Evolutionary conservation across 2,888 invertebrate genomes (phyloP).

Genomic region (Cantharis rufa): DNA sequence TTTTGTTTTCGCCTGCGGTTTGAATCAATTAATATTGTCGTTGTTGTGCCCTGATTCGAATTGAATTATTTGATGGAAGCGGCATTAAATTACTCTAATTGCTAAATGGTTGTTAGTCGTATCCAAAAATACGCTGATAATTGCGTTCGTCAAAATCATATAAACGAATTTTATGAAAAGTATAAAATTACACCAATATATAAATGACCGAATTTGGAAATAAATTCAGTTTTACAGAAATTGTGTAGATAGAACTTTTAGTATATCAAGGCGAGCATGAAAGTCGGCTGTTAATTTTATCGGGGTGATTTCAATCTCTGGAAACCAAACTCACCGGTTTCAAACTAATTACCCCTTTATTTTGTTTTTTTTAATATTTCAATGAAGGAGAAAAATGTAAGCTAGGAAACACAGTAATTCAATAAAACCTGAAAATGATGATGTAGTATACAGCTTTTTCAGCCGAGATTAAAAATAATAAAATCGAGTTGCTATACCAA

Average conservation of each 20-base stretch:
- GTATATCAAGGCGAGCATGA: not conserved
- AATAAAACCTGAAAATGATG: not conserved
- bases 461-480: not conserved
- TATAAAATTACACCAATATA: not conserved
- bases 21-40: not conserved
- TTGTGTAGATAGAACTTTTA: not conserved
- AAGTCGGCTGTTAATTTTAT: not conserved
- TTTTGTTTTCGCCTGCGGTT: not conserved
- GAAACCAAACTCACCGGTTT: not conserved
- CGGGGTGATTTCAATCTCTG: not conserved
- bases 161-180: not conserved
- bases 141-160: not conserved
- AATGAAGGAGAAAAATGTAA: not conserved
- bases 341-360: not conserved
- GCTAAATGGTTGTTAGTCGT: not conserved
- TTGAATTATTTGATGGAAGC: no score
- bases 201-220: not conserved
- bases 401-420: not conserved
- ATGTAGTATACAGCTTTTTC: not conserved
- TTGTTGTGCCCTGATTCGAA: not conserved
- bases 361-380: not conserved
- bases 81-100: not conserved
- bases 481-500: not conserved
- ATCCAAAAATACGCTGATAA: not conserved
- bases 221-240: not conserved